These are phyloP conservation scores for Loripinus fragilis DNA, from an alignment of 2,888 invertebrate species.

Conservation along the genomic window DNA sequence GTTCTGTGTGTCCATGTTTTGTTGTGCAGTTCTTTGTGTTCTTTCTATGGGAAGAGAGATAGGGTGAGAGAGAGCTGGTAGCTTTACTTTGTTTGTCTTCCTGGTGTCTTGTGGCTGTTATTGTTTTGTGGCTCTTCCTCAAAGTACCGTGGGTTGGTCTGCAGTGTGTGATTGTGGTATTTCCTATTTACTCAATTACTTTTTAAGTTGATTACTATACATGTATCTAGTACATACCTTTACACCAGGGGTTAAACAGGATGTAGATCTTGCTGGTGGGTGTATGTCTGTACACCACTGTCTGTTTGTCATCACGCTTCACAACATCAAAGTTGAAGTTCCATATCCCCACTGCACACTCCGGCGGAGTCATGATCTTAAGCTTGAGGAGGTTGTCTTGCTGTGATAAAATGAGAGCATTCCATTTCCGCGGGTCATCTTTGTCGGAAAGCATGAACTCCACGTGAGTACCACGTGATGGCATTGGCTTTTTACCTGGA, in stretches of 20 bases:
- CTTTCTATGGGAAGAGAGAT: too few species aligned
- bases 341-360: slow-evolving; percentile 74
- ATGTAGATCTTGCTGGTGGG: slow-evolving; percentile 88
- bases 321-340: slow-evolving; percentile 71
- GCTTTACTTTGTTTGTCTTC: too few species aligned
- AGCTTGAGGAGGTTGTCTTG: slow-evolving; percentile 54
- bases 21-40: too few species aligned
- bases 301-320: slow-evolving; percentile 46
- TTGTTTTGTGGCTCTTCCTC: too few species aligned
- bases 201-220: too few species aligned
- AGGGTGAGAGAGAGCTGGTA: too few species aligned
- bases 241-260: slow-evolving; percentile 95
- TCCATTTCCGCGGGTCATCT: slow-evolving; percentile 70
- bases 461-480: slow-evolving; percentile 70
- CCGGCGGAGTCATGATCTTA: slow-evolving; percentile 69
- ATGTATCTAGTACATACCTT: too few species aligned
- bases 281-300: slow-evolving; percentile 50
- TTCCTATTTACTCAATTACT: too few species aligned
- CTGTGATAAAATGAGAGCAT: slow-evolving; percentile 59
- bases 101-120: too few species aligned
- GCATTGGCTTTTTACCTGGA: slow-evolving; percentile 67
- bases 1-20: too few species aligned
- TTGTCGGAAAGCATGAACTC: slow-evolving; percentile 71
- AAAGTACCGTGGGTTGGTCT: too few species aligned
- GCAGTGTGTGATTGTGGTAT: too few species aligned